Evolutionary conservation across 1,140 invertebrate species (phyloP).

Genomic region (Anoplophora glabripennis): DNA sequence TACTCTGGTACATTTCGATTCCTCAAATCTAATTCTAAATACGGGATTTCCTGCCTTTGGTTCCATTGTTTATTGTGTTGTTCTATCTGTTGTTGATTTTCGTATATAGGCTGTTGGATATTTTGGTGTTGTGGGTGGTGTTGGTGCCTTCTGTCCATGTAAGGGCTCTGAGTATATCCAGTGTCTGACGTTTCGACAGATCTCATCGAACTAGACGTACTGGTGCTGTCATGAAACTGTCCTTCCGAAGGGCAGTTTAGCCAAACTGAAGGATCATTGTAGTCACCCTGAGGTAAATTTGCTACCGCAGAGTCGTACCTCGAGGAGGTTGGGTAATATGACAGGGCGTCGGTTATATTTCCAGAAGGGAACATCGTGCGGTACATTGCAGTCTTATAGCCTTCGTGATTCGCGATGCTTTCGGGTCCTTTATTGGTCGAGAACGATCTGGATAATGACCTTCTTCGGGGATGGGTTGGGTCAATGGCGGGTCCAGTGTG

Average conservation of each 20-base stretch:
- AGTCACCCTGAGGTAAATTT: slow-evolving; percentile 57
- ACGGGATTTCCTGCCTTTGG: slow-evolving; percentile 46
- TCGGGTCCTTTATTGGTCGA: slow-evolving; percentile 56
- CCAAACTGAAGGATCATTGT: slow-evolving; percentile 59
- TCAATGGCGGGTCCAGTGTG: slow-evolving; percentile 9
- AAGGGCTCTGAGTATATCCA: slow-evolving; percentile 58
- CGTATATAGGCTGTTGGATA: slow-evolving; percentile 45
- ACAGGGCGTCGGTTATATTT: slow-evolving; percentile 71
- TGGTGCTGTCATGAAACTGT: slow-evolving; percentile 54
- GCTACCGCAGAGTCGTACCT: slow-evolving; percentile 62
- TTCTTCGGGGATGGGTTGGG: slow-evolving; percentile 37
- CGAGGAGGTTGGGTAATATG: slow-evolving; percentile 70
- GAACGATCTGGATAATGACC: slow-evolving; percentile 50
- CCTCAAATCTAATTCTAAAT: slow-evolving; percentile 48
- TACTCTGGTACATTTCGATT: slow-evolving; percentile 51
- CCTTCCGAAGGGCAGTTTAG: slow-evolving; percentile 55
- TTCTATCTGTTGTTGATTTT: slow-evolving; percentile 50
- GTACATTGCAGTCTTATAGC: slow-evolving; percentile 63
- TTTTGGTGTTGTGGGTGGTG: slow-evolving; percentile 53
- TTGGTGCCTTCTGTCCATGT: slow-evolving; percentile 58
- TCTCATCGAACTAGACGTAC: slow-evolving; percentile 56
- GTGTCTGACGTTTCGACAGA: slow-evolving; percentile 53
- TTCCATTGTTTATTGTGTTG: slow-evolving; percentile 53
- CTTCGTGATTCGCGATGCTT: slow-evolving; percentile 60
- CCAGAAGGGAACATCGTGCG: slow-evolving; percentile 66